A percentile compares a stretch with the other conserved stretches of the same genome.
These are phyloP conservation scores for Tragelaphus imberbis DNA, from an alignment of 2,113 vertebrate species.

Conservation along the genomic window DNA sequence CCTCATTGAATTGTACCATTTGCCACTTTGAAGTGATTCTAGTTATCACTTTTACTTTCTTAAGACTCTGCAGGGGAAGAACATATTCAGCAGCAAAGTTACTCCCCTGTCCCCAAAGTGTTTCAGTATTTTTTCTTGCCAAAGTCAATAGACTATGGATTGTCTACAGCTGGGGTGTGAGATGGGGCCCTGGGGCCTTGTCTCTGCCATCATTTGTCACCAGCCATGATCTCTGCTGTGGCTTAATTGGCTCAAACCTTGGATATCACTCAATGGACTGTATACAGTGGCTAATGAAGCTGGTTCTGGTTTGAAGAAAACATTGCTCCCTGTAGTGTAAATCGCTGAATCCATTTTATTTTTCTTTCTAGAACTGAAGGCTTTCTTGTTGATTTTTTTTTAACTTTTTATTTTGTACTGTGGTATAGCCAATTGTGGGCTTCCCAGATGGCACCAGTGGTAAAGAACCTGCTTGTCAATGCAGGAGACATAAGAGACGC, in stretches of 20 bases:
- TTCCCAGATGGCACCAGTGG: background rate
- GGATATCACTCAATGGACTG: background rate
- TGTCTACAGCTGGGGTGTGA: background rate
- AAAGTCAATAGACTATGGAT: background rate
- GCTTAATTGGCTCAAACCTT: background rate
- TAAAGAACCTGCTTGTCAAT: background rate
- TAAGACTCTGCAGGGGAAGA: background rate
- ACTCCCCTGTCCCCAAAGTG: background rate
- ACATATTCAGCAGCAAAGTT: background rate
- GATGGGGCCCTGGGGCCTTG: background rate
- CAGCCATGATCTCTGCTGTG: background rate
- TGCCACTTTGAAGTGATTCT: constrained; percentile 35
- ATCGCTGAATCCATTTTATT: background rate
- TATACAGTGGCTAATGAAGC: background rate
- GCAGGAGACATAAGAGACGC: background rate
- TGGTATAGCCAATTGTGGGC: background rate
- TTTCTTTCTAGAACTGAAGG: constrained; percentile 3
- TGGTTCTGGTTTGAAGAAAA: background rate
- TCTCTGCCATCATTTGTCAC: background rate
- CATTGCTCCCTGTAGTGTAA: background rate
- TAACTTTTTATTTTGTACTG: background rate
- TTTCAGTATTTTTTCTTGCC: background rate
- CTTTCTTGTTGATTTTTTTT: background rate
- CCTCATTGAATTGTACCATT: constrained; percentile 20
- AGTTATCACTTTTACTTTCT: constrained; percentile 21